Conservation (phyloP, 2,888 invertebrate species). For the Pilophorus perplexus region DNA sequence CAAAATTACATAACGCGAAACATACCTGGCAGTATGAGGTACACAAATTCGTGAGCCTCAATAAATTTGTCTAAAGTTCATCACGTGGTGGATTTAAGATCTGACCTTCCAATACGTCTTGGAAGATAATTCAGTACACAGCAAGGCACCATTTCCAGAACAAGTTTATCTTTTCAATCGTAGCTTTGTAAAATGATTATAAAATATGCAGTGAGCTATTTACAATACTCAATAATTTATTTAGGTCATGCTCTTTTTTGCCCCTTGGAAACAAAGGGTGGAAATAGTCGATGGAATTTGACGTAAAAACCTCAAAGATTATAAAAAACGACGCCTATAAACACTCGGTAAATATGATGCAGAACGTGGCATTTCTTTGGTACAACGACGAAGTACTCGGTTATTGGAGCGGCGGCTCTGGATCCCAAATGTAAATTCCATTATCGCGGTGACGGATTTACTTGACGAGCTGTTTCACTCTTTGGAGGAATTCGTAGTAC, state of each 20-base stretch:
- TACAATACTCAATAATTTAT: slow-evolving; percentile 1
- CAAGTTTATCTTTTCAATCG: not conserved
- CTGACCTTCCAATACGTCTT: slow-evolving; percentile 8
- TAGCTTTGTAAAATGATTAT: not conserved
- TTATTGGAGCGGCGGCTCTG: not conserved
- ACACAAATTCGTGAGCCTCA: not conserved
- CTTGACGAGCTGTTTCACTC: slow-evolving; percentile 85
- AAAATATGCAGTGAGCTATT: slow-evolving; percentile 22
- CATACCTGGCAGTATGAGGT: not conserved
- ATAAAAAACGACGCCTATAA: slow-evolving; percentile 1
- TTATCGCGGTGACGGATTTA: slow-evolving; percentile 54
- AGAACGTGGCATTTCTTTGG: slow-evolving; percentile 20
- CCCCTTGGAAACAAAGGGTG: not conserved
- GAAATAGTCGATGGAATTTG: not conserved
- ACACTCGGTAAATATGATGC: slow-evolving; percentile 1
- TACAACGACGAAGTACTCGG: slow-evolving; percentile 19
- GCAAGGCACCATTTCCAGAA: slow-evolving; percentile 26
- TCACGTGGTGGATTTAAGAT: slow-evolving; percentile 30
- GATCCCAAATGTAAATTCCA: not conserved
- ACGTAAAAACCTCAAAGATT: slow-evolving; percentile 9
- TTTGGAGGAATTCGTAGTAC: slow-evolving; percentile 97
- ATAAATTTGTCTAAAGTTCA: not conserved
- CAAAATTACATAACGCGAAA: no score
- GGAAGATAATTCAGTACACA: not conserved
- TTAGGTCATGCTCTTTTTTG: slow-evolving; percentile 1